Evolutionary conservation across 1,140 invertebrate species (phyloP).

Genomic region (Eufriesea mexicana): DNA sequence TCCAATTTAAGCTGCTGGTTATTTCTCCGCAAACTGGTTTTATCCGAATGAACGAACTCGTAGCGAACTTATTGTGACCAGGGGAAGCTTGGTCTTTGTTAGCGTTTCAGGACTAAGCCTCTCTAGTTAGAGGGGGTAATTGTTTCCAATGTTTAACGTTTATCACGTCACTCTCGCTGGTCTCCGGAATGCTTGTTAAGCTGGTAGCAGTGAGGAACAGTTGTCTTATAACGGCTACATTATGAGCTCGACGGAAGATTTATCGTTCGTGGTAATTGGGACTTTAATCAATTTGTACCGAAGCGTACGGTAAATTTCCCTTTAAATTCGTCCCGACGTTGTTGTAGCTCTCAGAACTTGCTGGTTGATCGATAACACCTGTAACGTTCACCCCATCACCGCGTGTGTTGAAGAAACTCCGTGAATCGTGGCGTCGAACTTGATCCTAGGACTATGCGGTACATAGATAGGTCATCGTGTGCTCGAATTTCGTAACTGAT

Average conservation of each 20-base stretch:
- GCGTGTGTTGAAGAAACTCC: neutral
- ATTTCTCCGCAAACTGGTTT: neutral
- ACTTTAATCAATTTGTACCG: neutral
- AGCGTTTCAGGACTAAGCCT: neutral
- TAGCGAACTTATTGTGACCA: neutral
- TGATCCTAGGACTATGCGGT: neutral
- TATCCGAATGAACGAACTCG: neutral
- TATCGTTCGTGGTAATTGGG: neutral
- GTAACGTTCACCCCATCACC: neutral
- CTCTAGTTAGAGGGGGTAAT: neutral
- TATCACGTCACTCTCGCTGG: neutral
- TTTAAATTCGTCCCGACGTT: neutral
- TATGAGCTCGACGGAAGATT: neutral
- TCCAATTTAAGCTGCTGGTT: slow-evolving; percentile 40
- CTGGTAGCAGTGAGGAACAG: neutral
- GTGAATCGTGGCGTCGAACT: neutral
- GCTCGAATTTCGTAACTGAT: too few species aligned
- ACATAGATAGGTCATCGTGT: too few species aligned
- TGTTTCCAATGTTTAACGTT: neutral
- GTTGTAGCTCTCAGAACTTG: neutral
- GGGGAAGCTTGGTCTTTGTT: neutral
- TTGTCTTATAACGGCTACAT: neutral
- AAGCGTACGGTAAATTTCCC: neutral
- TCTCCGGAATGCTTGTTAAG: neutral
- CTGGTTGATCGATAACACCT: neutral